phyloP scores from a whole-genome alignment of 2,888 invertebrate species.

The Netelia melanura region DNA sequence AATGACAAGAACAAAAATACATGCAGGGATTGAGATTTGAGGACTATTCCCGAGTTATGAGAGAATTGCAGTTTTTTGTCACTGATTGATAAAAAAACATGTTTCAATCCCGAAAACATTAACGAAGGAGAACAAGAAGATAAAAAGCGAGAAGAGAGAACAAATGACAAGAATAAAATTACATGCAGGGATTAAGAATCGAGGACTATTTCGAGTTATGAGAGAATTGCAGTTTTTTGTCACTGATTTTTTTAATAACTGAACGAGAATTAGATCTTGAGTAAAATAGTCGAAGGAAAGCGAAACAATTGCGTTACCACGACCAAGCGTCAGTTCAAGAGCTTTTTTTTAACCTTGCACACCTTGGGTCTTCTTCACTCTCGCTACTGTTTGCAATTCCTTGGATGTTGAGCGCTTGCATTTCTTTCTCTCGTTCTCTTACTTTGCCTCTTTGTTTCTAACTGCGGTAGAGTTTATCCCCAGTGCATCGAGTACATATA shows the following conservation, averaged over 20 bases:
- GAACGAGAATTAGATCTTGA: not conserved
- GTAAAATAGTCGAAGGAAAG: not conserved
- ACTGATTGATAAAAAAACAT: not conserved
- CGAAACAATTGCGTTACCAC: conserved; percentile 12
- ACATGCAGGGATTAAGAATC: not conserved
- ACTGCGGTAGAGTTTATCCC: conserved; percentile 6
- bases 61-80: too few relatives aligned
- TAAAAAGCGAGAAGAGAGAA: too few relatives aligned
- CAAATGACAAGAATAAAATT: not conserved
- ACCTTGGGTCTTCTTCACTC: conserved; percentile 28
- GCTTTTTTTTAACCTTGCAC: conserved; percentile 18
- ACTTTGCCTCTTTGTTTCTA: conserved; percentile 13
- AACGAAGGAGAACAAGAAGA: not conserved
- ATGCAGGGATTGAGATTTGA: too few relatives aligned
- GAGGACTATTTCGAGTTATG: not conserved
- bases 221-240: not conserved
- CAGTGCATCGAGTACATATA: conserved; percentile 5
- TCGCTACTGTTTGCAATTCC: conserved; percentile 46
- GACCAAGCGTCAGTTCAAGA: conserved; percentile 16
- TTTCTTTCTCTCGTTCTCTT: conserved; percentile 17
- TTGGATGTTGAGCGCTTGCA: conserved; percentile 23
- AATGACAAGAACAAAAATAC: too few relatives aligned
- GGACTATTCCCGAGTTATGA: too few relatives aligned
- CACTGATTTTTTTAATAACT: not conserved
- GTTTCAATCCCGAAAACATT: not conserved